phyloP scores from a whole-genome alignment of 1,140 invertebrate genomes.

The Onthophagus taurus region DNA sequence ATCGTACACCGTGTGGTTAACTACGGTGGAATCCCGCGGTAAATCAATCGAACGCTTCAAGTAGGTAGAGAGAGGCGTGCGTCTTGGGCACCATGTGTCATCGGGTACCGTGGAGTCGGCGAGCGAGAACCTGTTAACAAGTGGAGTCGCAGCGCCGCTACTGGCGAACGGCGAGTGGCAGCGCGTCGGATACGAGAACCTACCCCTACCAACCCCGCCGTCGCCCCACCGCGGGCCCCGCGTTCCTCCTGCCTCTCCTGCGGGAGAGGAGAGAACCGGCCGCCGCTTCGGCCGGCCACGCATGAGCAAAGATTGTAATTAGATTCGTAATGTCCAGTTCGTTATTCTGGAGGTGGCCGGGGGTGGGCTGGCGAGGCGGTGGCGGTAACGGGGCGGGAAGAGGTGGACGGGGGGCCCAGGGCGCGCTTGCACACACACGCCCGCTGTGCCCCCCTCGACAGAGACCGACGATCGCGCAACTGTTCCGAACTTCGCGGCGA shows the following conservation, averaged over 20 bases:
- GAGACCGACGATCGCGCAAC: too few relatives aligned
- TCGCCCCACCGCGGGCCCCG: conserved; percentile 18
- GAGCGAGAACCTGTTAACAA: conserved; percentile 8
- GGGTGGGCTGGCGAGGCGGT: conserved; percentile 19
- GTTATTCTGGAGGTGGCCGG: conserved; percentile 31
- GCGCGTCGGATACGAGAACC: conserved; percentile 19
- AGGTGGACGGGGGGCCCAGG: too few relatives aligned
- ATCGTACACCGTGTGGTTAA: too few relatives aligned
- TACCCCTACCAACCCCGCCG: conserved; percentile 28
- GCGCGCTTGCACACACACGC: too few relatives aligned
- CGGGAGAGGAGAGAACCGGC: conserved; percentile 12
- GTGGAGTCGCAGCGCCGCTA: conserved; percentile 15
- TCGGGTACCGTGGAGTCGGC: too few relatives aligned
- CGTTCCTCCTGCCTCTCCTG: too few relatives aligned
- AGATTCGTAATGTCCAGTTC: conserved; percentile 40
- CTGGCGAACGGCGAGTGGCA: conserved; percentile 25
- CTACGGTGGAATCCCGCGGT: too few relatives aligned
- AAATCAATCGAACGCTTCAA: too few relatives aligned
- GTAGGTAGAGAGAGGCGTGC: too few relatives aligned
- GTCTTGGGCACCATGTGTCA: too few relatives aligned
- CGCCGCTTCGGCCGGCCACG: conserved; percentile 24
- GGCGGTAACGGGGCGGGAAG: conserved; percentile 12
- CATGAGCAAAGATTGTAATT: conserved; percentile 40
- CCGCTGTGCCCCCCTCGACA: too few relatives aligned
- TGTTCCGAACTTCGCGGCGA: too few relatives aligned